These are phyloP conservation scores for Edolisoma coerulescens DNA, from an alignment of 2,113 vertebrate species.

Conservation along the genomic window DNA sequence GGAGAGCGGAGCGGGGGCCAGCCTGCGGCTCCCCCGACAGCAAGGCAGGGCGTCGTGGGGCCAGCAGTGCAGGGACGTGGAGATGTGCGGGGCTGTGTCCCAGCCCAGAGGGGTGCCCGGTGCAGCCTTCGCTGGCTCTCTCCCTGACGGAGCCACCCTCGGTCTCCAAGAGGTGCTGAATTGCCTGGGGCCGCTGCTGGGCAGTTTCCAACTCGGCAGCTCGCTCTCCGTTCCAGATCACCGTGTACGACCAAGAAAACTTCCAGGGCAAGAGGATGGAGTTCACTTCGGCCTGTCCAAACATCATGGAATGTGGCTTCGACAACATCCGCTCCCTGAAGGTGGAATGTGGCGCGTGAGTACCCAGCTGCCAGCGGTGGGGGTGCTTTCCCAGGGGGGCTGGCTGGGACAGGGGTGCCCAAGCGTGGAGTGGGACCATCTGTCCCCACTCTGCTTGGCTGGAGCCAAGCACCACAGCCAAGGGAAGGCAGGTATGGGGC, in stretches of 20 bases:
- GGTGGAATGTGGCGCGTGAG: conserved; percentile 94
- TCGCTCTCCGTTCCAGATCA: conserved; percentile 77
- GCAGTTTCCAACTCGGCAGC: not conserved
- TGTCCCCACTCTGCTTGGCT: not conserved
- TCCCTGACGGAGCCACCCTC: not conserved
- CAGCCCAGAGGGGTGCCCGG: not conserved
- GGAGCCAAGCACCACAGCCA: not conserved
- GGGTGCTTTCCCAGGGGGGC: not conserved
- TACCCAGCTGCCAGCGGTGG: not conserved
- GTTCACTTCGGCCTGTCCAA: conserved; percentile 88
- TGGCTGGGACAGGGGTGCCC: not conserved
- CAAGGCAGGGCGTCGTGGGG: not conserved
- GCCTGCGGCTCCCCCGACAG: not conserved
- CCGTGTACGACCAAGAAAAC: conserved; percentile 92
- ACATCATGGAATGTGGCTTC: conserved; percentile 86
- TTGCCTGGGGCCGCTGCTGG: not conserved
- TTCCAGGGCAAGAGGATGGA: conserved; percentile 94
- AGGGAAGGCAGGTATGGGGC: not conserved
- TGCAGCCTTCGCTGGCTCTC: not conserved
- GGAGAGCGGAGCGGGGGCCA: conserved; percentile 29
- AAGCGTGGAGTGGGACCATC: fast-evolving
- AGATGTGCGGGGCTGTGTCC: not conserved
- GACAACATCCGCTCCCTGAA: conserved; percentile 91
- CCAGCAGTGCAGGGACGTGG: conserved; percentile 26
- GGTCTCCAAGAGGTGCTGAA: not conserved